These are phyloP conservation scores for Oryctolagus cuniculus DNA, from an alignment of 2,113 vertebrate species.

Conservation along the genomic window DNA sequence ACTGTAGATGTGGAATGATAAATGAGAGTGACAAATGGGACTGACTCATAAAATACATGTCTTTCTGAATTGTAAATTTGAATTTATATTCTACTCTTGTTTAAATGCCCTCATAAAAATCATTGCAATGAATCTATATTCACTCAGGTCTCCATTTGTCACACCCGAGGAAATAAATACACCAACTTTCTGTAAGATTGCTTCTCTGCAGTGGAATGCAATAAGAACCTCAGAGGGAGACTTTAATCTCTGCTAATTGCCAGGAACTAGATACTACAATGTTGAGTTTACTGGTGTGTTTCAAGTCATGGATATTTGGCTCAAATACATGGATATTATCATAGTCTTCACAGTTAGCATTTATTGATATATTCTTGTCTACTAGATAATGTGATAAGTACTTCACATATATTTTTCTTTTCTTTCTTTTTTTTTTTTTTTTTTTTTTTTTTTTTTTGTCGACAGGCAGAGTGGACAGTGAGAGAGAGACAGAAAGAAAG, in stretches of 20 bases:
- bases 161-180: slow-evolving; percentile 41
- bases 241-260: slow-evolving; percentile 62
- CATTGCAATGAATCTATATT: not conserved
- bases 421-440: too few species aligned
- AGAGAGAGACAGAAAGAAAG: too few species aligned
- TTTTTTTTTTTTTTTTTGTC: too few species aligned
- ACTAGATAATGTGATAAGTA: not conserved
- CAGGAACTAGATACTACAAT: slow-evolving; percentile 29
- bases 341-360: not conserved
- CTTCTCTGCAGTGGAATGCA: slow-evolving; percentile 19
- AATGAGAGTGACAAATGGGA: not conserved
- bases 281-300: slow-evolving; percentile 42
- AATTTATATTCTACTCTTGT: slow-evolving; percentile 7
- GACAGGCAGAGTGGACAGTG: too few species aligned
- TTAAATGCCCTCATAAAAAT: not conserved
- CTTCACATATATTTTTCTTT: not conserved
- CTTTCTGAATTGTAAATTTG: not conserved
- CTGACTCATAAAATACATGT: not conserved
- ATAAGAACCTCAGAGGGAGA: not conserved
- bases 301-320: not conserved
- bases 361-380: not conserved
- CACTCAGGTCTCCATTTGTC: not conserved
- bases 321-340: not conserved
- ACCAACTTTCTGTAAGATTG: not conserved
- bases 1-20: not conserved